Evolutionary conservation across 1,140 invertebrate species (phyloP).

Genomic region (Episyrphus balteatus): DNA sequence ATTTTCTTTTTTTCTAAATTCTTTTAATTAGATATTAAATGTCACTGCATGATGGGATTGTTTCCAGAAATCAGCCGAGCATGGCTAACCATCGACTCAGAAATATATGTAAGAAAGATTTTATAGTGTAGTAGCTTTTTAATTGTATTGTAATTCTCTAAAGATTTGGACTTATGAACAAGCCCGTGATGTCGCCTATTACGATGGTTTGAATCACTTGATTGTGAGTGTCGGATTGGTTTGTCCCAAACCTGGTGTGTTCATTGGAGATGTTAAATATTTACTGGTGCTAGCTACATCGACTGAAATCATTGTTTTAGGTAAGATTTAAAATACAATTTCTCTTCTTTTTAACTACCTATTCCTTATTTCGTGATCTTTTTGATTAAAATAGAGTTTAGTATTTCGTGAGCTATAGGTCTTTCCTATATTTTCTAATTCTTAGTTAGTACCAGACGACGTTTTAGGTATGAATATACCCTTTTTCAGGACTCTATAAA

Average conservation of each 20-base stretch:
- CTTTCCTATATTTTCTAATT: too few species aligned
- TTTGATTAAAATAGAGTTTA: neutral
- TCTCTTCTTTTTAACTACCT: neutral
- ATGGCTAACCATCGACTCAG: conserved; percentile 95
- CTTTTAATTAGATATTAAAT: conserved; percentile 65
- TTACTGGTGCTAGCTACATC: conserved; percentile 83
- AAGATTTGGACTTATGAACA: conserved; percentile 79
- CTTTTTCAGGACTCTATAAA: too few species aligned
- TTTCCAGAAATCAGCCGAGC: conserved; percentile 92
- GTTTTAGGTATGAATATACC: too few species aligned
- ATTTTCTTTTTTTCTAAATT: conserved; percentile 9
- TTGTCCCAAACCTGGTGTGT: conserved; percentile 74
- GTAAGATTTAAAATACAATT: conserved; percentile 27
- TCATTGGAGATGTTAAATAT: conserved; percentile 86
- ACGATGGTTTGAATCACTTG: conserved; percentile 82
- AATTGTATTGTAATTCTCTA: neutral
- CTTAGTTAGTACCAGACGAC: too few species aligned
- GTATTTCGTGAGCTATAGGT: neutral
- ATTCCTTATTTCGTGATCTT: neutral
- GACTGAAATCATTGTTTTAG: conserved; percentile 84
- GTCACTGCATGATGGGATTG: conserved; percentile 89
- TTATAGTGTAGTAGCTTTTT: neutral
- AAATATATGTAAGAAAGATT: conserved; percentile 69
- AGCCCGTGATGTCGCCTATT: conserved; percentile 82
- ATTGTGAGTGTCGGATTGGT: conserved; percentile 80